Base-by-base conservation (phyloP, 2,888 invertebrate genomes). In the Cosmia trapezina region DNA sequence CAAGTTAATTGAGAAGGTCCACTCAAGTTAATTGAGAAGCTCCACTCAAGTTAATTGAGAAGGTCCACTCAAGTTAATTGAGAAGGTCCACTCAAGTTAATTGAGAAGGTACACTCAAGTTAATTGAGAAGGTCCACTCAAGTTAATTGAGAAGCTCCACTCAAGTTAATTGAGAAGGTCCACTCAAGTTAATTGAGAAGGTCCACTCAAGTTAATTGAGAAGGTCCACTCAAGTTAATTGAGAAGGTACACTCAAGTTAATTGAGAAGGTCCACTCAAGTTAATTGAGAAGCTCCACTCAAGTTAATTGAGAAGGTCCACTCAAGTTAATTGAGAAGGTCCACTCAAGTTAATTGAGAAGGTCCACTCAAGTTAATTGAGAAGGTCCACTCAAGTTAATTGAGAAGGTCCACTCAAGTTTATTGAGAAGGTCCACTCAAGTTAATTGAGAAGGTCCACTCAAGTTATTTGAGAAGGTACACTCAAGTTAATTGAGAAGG, bases 31-130 rank as follows among this genome's bases (percentile, higher is more conserved):
- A n/a, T n/a, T n/a, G n/a, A n/a, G n/a, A n/a, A n/a, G n/a, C n/a
- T n/a, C n/a, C 61, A 54, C 4, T n/a, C 28, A n/a, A 59, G 6
- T 1, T 9, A 17, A 14, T 14, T 14, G 9, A 80, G 61, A 69
- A 72, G 65, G 17, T 45, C 3, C 61, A 54, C 4, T n/a, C 28
- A n/a, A 59, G 6, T 1, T 9, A 17, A 14, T 14, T 14, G 9
- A 80, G 61, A 69, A 72, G 65, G 17, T 45, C 3, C 33, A 66
- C 45, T 41, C 22, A n/a, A n/a, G n/a, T n/a, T n/a, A n/a, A n/a
- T n/a, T n/a, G n/a, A n/a, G n/a, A n/a, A n/a, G n/a, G n/a, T n/a
- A 65, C 61, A 54, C 4, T n/a, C 28, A n/a, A 59, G 6, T 1
- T 9, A 17, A 14, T 14, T 14, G 9, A 80, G 61, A 69, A 72